These are phyloP conservation scores for Atta cephalotes DNA, from an alignment of 1,140 invertebrate genomes.

Conservation along the genomic window DNA sequence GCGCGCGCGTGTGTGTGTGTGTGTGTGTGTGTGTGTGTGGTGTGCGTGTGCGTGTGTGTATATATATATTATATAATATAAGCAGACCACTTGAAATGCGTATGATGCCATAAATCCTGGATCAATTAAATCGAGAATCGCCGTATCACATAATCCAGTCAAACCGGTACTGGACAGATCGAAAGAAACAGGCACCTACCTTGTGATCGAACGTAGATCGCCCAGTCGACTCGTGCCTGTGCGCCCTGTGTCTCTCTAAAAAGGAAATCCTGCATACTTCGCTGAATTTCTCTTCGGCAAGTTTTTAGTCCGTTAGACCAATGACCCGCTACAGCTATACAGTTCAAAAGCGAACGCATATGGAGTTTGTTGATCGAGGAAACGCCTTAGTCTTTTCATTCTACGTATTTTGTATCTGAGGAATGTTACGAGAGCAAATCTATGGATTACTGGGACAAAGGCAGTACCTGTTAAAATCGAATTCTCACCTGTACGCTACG, in stretches of 20 bases:
- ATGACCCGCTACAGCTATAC: constrained; percentile 56
- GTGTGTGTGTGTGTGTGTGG: neutral
- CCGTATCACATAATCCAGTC: constrained; percentile 73
- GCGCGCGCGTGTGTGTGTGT: neutral
- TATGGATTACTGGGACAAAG: neutral
- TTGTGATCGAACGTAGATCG: constrained; percentile 60
- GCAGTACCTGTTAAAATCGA: neutral
- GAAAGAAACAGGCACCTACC: constrained; percentile 72
- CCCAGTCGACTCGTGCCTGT: neutral
- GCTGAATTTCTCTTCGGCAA: constrained; percentile 76
- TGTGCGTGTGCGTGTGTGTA: no score
- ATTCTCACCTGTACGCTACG: neutral
- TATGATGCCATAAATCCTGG: constrained; percentile 66
- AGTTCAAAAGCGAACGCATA: constrained; percentile 67
- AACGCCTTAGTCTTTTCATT: constrained; percentile 71
- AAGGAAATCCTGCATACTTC: constrained; percentile 76
- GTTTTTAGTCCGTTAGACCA: constrained; percentile 70
- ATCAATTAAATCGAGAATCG: constrained; percentile 73
- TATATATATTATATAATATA: neutral
- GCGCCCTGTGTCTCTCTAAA: constrained; percentile 66
- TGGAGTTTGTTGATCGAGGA: constrained; percentile 55
- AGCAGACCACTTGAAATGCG: neutral
- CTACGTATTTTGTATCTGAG: constrained; percentile 62
- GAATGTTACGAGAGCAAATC: constrained; percentile 52
- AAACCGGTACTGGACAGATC: constrained; percentile 70